A percentile compares a stretch with the other conserved stretches of the same genome.
Evolutionary conservation across 2,113 vertebrate species (phyloP).

Genomic region (Aleadryas rufinucha): DNA sequence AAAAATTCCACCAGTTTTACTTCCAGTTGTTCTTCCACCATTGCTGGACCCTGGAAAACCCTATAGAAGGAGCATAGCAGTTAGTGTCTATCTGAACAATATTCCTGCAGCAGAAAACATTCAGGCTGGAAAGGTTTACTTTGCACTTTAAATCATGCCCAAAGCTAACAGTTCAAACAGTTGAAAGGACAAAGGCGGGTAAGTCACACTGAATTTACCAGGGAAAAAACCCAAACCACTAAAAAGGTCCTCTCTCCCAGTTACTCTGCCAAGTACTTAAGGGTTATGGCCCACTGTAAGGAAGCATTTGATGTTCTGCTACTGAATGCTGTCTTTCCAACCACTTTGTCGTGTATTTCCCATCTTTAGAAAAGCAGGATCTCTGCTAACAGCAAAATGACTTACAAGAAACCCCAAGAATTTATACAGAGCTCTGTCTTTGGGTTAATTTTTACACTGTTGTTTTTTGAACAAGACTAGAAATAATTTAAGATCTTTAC

Average conservation of each 20-base stretch:
- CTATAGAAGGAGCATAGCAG: not conserved
- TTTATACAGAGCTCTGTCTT: not conserved
- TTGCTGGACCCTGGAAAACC: not conserved
- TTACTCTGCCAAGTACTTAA: not conserved
- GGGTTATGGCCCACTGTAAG: not conserved
- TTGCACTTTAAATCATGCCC: not conserved
- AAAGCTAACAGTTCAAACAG: not conserved
- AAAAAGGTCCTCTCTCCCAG: not conserved
- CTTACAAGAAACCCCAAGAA: not conserved
- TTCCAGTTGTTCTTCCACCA: not conserved
- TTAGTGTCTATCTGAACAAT: not conserved
- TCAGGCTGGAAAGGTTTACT: not conserved
- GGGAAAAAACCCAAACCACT: not conserved
- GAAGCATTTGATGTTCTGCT: not conserved
- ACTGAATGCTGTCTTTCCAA: not conserved
- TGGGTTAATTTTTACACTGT: not conserved
- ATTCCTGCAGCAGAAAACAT: not conserved
- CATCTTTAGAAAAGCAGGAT: not conserved
- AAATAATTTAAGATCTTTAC: not conserved
- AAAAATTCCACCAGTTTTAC: not conserved
- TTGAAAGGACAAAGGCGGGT: not conserved
- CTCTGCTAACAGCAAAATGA: not conserved
- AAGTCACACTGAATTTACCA: not conserved
- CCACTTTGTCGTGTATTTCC: not conserved
- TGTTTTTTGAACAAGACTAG: not conserved